These are phyloP conservation scores for Holacanthella duospinosa DNA, from an alignment of 2,888 invertebrate species.

Conservation along the genomic window DNA sequence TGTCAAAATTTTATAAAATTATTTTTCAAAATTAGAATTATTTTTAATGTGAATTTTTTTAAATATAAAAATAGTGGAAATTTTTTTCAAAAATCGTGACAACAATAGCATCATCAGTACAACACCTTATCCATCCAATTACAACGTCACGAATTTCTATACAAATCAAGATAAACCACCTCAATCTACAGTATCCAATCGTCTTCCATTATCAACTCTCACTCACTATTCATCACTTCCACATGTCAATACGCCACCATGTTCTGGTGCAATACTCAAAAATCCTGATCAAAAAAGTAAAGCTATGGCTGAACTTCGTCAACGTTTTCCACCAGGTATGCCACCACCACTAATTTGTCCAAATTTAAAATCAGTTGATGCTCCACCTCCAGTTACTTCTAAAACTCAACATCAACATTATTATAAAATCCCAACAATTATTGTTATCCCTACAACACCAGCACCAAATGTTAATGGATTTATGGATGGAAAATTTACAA, in stretches of 20 bases:
- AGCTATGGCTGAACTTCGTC: slow-evolving; percentile 5
- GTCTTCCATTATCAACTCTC: not conserved
- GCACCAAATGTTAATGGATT: not conserved
- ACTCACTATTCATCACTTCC: slow-evolving; percentile 5
- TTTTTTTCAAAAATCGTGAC: not conserved
- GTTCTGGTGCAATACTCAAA: not conserved
- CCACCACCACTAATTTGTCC: not conserved
- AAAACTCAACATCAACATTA: not conserved
- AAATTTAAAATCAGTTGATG: not conserved
- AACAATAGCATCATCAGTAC: not conserved
- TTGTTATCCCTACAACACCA: not conserved
- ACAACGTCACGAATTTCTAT: not conserved
- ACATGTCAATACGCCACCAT: not conserved
- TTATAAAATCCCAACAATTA: not conserved
- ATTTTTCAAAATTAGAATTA: too few relatives aligned
- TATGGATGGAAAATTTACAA: not conserved
- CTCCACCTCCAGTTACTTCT: not conserved
- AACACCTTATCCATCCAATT: not conserved
- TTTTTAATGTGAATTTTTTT: too few relatives aligned
- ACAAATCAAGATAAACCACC: not conserved
- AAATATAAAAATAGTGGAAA: slow-evolving; percentile 6
- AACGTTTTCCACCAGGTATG: not conserved
- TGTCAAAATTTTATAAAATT: too few relatives aligned
- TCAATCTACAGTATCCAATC: slow-evolving; percentile 5
- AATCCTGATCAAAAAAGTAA: slow-evolving; percentile 22